These are phyloP conservation scores for Acrocephalus kingi DNA, from an alignment of 2,113 vertebrate genomes.

Conservation along the genomic window DNA sequence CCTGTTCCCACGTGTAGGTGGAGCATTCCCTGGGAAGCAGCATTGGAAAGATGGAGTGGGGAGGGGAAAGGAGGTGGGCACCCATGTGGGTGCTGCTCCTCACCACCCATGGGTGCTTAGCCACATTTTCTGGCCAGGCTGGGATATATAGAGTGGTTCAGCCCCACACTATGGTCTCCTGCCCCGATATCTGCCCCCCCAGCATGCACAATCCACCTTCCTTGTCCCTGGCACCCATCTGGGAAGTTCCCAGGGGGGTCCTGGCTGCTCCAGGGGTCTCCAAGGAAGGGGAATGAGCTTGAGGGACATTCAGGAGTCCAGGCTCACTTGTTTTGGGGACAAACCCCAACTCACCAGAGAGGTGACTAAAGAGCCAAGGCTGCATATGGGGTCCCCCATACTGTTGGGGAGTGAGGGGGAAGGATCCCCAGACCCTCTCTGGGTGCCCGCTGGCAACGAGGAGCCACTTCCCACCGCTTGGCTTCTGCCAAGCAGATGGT, in stretches of 20 bases:
- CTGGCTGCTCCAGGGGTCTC: accelerated
- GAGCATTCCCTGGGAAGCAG: neutral
- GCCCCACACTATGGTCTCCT: accelerated
- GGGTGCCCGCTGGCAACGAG: neutral
- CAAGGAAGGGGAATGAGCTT: too few relatives aligned
- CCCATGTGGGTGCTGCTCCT: neutral
- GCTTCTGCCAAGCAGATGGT: conserved; percentile 58
- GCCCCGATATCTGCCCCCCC: neutral
- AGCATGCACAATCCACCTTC: too few relatives aligned
- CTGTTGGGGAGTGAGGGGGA: neutral
- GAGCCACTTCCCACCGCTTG: neutral
- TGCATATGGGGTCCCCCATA: neutral
- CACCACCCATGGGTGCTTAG: neutral
- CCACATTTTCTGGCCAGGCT: neutral
- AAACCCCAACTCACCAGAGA: neutral
- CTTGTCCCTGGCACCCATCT: neutral
- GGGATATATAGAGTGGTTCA: neutral
- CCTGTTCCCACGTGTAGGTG: neutral
- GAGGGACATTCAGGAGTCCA: neutral
- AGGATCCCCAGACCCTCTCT: accelerated
- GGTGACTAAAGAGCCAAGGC: neutral
- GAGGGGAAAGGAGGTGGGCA: neutral
- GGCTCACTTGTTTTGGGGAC: accelerated
- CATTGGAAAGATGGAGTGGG: neutral
- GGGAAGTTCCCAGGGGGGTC: accelerated